Evolutionary conservation across 53 echinoderm and acorn worm species (phyloP), one percentile per base, ranked within the genome.

Genomic region (Astropecten irregularis): DNA sequence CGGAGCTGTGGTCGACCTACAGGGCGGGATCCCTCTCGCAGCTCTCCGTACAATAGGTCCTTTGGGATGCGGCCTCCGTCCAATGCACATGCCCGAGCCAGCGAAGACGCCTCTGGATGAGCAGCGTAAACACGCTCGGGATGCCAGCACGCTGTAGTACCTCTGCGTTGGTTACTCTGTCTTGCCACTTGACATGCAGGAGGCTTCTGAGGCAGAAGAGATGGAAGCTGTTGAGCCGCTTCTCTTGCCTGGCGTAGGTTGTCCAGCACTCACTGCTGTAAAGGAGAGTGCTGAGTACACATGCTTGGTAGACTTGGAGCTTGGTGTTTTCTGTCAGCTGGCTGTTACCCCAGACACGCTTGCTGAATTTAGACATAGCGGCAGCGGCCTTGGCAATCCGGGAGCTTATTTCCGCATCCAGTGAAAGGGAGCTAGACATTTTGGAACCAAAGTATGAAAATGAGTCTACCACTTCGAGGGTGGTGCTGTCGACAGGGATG

Each of bases 371-470:
- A 22, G 46, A 6, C 68, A 68, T 34, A 22, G 36, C 36, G 40
- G 67, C 42, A 23, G 22, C 28, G 21, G 67, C 11, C 38, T 68
- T 68, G 23, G 52, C 52, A 13, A 73, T 22, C 21, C 33, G 29
- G 19, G 20, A 35, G 31, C 44, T 31, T 0, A 85, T 52, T 16
- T 84, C 69, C 9, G 46, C 40, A 34, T 85, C 85, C 1, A 90
- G 62, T 32, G 81, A 85, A 28, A 86, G 82, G 73, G 60, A 64
- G 55, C 32, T 36, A 33, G 67, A 22, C 49, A 86, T 67, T 0
- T 57, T 82, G 55, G 91, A 90, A 1, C 85, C 79, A 13, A 90
- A 73, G 69, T 91, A 91, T 9, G 68, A 82, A 60, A 91, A 90
- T 1, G 85, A 9, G 21, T 85, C 13, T 1, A 81, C 82, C 0